Evolutionary conservation across 2,888 invertebrate species (phyloP).

Genomic region (Slavum lentiscoides): DNA sequence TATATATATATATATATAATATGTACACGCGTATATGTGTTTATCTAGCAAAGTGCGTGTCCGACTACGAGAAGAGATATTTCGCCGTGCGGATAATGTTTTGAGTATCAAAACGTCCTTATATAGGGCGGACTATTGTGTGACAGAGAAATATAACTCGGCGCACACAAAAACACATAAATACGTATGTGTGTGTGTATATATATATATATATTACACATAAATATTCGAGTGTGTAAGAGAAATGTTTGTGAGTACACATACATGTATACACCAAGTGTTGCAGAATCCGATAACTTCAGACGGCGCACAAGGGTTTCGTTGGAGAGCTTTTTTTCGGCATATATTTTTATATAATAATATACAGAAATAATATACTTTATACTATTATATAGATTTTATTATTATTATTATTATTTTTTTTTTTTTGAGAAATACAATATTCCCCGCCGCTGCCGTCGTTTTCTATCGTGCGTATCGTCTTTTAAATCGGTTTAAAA

Average conservation of each 20-base stretch:
- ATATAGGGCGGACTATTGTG: background rate
- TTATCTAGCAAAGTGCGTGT: conserved; percentile 11
- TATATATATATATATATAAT: background rate
- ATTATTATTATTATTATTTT: too few species aligned
- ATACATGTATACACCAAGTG: background rate
- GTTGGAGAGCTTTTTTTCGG: conserved; percentile 7
- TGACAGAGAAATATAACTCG: background rate
- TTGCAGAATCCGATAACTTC: conserved; percentile 37
- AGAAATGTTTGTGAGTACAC: conserved; percentile 8
- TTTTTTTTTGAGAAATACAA: background rate
- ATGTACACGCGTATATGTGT: background rate
- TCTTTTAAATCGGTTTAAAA: too few species aligned
- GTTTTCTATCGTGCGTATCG: too few species aligned
- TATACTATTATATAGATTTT: too few species aligned
- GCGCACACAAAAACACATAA: too few species aligned
- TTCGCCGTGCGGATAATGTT: conserved; percentile 1
- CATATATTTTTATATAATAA: too few species aligned
- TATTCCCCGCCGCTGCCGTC: background rate
- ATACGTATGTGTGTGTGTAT: background rate
- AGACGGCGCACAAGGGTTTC: conserved; percentile 13
- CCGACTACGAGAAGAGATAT: conserved; percentile 26
- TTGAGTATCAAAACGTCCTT: conserved; percentile 27
- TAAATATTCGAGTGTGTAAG: background rate
- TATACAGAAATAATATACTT: too few species aligned
- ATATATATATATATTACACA: background rate